A percentile compares a stretch with the other conserved stretches of the same genome.
phyloP scores from a whole-genome alignment of 1,140 invertebrate species.

The Kradibia gibbosae region DNA sequence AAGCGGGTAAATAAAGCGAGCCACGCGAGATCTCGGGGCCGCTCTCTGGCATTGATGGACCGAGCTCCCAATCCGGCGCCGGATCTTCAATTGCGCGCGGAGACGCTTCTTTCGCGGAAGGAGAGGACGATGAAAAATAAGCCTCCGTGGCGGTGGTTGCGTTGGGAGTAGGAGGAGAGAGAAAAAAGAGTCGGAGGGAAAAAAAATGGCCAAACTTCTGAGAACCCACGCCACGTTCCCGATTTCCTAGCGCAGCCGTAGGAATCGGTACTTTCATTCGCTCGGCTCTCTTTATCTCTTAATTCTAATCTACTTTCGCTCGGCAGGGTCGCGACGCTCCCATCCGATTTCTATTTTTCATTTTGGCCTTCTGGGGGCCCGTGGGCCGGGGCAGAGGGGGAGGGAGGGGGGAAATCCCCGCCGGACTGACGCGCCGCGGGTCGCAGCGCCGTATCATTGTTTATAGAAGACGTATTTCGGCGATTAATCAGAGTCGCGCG shows the following conservation, averaged over 20 bases:
- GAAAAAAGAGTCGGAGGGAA: too few species aligned
- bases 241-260: conserved; percentile 13
- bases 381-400: too few species aligned
- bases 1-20: too few species aligned
- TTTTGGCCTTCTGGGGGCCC: conserved; percentile 21
- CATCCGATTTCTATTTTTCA: conserved; percentile 58
- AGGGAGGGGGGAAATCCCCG: conserved; percentile 51
- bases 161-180: too few species aligned
- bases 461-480: conserved; percentile 69
- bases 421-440: conserved; percentile 54
- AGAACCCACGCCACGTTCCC: conserved; percentile 2
- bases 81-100: conserved; percentile 15
- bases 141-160: too few species aligned
- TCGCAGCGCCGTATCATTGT: conserved; percentile 60
- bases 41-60: background rate
- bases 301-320: conserved; percentile 58
- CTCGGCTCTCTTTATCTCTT: conserved; percentile 55
- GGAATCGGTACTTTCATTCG: conserved; percentile 29
- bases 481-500: conserved; percentile 67
- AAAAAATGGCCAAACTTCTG: background rate
- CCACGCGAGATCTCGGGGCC: background rate
- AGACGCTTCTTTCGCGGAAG: conserved; percentile 2
- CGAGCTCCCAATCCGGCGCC: background rate
- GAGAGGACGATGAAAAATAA: too few species aligned
- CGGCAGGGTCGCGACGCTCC: conserved; percentile 37